Percentiles rank a stretch among this genome's conserved stretches.
These are phyloP conservation scores for Anticlea derivata DNA, from an alignment of 2,888 invertebrate species.

Conservation along the genomic window DNA sequence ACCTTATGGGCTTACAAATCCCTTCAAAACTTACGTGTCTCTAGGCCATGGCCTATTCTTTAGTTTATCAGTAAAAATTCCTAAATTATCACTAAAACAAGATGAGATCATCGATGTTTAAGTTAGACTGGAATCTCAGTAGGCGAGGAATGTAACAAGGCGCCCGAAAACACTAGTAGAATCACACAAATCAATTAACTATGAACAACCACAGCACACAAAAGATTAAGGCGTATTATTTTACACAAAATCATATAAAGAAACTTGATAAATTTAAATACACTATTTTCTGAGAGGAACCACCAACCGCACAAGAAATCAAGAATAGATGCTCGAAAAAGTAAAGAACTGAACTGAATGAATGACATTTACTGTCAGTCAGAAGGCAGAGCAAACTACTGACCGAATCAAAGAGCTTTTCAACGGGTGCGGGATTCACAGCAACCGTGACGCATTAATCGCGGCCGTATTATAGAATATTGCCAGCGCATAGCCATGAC, in stretches of 20 bases:
- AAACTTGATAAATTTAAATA: slow-evolving; percentile 26
- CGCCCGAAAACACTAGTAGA: slow-evolving; percentile 6
- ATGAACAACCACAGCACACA: slow-evolving; percentile 50
- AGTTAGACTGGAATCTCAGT: slow-evolving; percentile 6
- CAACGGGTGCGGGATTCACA: neutral
- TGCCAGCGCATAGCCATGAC: slow-evolving; percentile 69
- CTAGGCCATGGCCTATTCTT: neutral
- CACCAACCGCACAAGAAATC: slow-evolving; percentile 52
- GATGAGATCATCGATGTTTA: slow-evolving; percentile 57
- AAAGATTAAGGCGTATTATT: slow-evolving; percentile 16
- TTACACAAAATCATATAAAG: neutral
- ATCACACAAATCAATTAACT: neutral
- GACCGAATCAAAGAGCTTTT: slow-evolving; percentile 32
- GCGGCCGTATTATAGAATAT: slow-evolving; percentile 51
- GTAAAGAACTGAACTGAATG: neutral
- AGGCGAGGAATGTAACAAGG: slow-evolving; percentile 15
- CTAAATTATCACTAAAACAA: slow-evolving; percentile 32
- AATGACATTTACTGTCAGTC: slow-evolving; percentile 24
- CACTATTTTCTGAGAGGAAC: slow-evolving; percentile 39
- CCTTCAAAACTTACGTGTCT: slow-evolving; percentile 1
- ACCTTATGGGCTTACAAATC: too few species aligned
- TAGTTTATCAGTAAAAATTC: neutral
- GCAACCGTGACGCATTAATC: slow-evolving; percentile 39
- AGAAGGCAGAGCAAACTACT: neutral
- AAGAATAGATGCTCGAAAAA: too few species aligned